Evolutionary conservation across 2,797 vertebrate genomes (phyloP).

Genomic region (Eutrigla gurnardus): DNA sequence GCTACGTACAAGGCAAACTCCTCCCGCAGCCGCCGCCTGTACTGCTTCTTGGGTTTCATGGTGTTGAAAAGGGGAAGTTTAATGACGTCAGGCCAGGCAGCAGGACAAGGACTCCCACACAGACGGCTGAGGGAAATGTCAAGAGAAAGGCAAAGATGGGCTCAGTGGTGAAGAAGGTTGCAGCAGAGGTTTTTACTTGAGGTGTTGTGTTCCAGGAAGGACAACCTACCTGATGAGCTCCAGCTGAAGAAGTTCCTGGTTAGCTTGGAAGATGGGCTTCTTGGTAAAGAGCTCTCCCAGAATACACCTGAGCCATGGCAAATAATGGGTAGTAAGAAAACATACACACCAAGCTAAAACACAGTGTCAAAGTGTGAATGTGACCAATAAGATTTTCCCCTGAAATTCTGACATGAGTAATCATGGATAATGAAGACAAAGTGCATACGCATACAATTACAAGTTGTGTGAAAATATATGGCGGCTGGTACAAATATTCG

Average conservation of each 20-base stretch:
- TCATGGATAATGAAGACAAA: not conserved
- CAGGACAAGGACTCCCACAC: constrained; percentile 96
- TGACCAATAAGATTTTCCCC: not conserved
- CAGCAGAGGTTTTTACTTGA: not conserved
- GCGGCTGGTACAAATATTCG: not conserved
- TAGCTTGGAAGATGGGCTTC: constrained; percentile 99
- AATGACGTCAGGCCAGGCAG: constrained; percentile 97
- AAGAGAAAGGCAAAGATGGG: not conserved
- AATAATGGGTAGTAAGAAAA: not conserved
- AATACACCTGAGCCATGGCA: constrained; percentile 89
- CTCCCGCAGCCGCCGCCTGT: constrained; percentile 93
- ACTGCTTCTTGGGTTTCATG: constrained; percentile 99
- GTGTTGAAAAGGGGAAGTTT: constrained; percentile 98
- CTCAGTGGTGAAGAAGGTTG: not conserved
- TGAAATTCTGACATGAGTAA: not conserved
- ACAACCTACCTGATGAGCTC: constrained; percentile 94
- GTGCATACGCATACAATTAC: not conserved
- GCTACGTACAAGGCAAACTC: constrained; percentile 95
- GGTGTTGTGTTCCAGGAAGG: not conserved
- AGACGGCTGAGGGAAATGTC: constrained; percentile 86
- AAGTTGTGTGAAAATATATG: not conserved
- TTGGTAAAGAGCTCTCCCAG: constrained; percentile 98
- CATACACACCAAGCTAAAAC: not conserved
- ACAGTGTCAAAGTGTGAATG: constrained; percentile 1
- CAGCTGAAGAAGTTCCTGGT: constrained; percentile 97